Percentiles rank a stretch among this genome's conserved stretches.
Evolutionary conservation across 2,113 vertebrate genomes (phyloP).

Genomic region (Craseonycteris thonglongyai): DNA sequence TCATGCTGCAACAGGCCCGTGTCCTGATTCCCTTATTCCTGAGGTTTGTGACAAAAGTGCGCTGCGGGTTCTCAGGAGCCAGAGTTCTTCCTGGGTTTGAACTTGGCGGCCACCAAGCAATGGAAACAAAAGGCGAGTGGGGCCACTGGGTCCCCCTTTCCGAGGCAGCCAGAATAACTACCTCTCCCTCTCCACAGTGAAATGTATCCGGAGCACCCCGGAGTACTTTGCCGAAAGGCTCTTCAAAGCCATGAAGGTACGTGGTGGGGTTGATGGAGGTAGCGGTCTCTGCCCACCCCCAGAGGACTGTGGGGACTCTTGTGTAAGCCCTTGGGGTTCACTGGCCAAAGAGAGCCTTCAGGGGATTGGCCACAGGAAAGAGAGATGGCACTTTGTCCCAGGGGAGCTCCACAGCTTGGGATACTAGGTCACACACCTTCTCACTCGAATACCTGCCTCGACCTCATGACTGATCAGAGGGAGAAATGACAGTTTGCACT

Average conservation of each 20-base stretch:
- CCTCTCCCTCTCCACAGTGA: conserved; percentile 78
- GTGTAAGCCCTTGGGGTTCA: background rate
- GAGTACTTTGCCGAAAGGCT: conserved; percentile 94
- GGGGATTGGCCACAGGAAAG: background rate
- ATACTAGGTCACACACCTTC: background rate
- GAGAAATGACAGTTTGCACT: background rate
- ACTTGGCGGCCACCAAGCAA: background rate
- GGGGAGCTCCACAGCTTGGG: background rate
- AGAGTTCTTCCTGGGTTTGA: background rate
- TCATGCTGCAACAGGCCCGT: background rate
- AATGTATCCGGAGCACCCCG: conserved; percentile 87
- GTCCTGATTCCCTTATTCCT: background rate
- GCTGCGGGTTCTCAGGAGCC: background rate
- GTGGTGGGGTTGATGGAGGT: background rate
- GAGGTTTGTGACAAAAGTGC: background rate
- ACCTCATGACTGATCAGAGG: no score
- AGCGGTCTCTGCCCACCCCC: background rate
- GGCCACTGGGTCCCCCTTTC: background rate
- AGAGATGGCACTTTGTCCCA: background rate
- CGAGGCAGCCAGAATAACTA: background rate
- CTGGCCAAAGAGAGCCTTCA: background rate
- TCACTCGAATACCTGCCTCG: background rate
- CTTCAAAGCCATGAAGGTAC: conserved; percentile 97
- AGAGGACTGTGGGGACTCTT: background rate
- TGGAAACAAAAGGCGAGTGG: background rate